A percentile compares a stretch with the other conserved stretches of the same genome.
phyloP scores from a whole-genome alignment of 30 jellyfish, hydroid and myxozoan species.

The Pelagia noctiluca region DNA sequence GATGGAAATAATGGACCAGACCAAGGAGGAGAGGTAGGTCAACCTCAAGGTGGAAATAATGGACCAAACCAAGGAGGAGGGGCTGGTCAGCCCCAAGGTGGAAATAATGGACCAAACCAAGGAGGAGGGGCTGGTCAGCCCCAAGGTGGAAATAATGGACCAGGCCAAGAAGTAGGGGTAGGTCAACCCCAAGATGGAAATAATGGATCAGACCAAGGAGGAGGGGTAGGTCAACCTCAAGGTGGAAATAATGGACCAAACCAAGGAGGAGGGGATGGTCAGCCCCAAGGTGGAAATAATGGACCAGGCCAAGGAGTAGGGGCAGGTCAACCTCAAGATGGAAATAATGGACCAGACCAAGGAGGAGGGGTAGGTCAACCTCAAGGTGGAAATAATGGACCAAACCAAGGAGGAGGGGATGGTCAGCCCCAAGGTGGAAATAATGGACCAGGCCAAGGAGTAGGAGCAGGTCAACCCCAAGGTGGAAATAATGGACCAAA shows the following conservation, averaged over 20 bases:
- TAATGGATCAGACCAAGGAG: too few species aligned
- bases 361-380: slow-evolving; percentile 45
- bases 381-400: slow-evolving; percentile 51
- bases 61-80: slow-evolving; percentile 57
- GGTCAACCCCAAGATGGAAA: too few species aligned
- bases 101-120: slow-evolving; percentile 31
- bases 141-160: too few species aligned
- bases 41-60: slow-evolving; percentile 28
- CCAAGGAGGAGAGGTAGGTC: slow-evolving; percentile 22
- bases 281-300: slow-evolving; percentile 27
- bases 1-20: background rate
- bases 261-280: slow-evolving; percentile 17
- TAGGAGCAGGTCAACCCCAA: slow-evolving; percentile 5
- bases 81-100: slow-evolving; percentile 54
- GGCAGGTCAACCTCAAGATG: slow-evolving; percentile 53
- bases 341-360: slow-evolving; percentile 31
- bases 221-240: slow-evolving; percentile 47
- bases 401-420: slow-evolving; percentile 36
- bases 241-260: slow-evolving; percentile 11
- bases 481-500: slow-evolving; percentile 23
- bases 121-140: slow-evolving; percentile 47
- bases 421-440: slow-evolving; percentile 18
- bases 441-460: slow-evolving; percentile 50
- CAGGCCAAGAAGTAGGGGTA: too few species aligned
- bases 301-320: slow-evolving; percentile 59